These are phyloP conservation scores for Aplysina aerophoba DNA, from an alignment of 37 sponge, comb jelly and placozoan genomes.

Conservation along the genomic window DNA sequence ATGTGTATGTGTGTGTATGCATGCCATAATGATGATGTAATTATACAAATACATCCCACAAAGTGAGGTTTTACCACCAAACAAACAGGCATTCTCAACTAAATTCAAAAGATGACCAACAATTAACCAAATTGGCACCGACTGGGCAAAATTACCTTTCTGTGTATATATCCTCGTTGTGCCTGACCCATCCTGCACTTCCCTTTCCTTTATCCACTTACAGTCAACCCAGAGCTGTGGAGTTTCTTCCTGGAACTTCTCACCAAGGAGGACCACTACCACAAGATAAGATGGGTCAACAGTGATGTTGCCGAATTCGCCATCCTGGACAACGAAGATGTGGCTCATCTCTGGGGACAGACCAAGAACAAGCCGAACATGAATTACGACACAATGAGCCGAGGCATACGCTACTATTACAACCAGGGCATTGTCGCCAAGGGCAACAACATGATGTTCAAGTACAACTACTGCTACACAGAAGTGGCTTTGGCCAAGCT, in stretches of 20 bases:
- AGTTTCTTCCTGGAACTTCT: constrained; percentile 30
- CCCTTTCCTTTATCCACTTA: not conserved
- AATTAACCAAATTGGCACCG: too few relatives aligned
- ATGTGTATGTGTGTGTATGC: too few relatives aligned
- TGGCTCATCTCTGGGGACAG: constrained; percentile 20
- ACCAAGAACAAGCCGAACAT: constrained; percentile 25
- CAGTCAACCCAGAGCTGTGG: constrained; percentile 26
- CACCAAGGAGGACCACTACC: not conserved
- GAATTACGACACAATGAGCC: constrained; percentile 36
- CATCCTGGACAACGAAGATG: constrained; percentile 11
- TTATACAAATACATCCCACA: too few relatives aligned
- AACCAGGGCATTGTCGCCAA: constrained; percentile 25
- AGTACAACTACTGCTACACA: constrained; percentile 37
- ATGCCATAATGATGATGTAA: too few relatives aligned
- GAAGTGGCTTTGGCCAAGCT: constrained; percentile 28
- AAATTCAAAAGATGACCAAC: too few relatives aligned
- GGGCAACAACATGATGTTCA: constrained; percentile 40
- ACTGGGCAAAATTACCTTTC: too few relatives aligned
- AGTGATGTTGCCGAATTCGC: constrained; percentile 25
- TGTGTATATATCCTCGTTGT: too few relatives aligned
- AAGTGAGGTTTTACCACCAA: too few relatives aligned
- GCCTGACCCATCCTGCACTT: too few relatives aligned
- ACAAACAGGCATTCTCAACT: too few relatives aligned
- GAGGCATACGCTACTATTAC: constrained; percentile 29
- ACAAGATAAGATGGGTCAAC: constrained; percentile 17